These are phyloP conservation scores for Drosophila tanythrix DNA, from an alignment of 2,888 invertebrate species.

Conservation along the genomic window DNA sequence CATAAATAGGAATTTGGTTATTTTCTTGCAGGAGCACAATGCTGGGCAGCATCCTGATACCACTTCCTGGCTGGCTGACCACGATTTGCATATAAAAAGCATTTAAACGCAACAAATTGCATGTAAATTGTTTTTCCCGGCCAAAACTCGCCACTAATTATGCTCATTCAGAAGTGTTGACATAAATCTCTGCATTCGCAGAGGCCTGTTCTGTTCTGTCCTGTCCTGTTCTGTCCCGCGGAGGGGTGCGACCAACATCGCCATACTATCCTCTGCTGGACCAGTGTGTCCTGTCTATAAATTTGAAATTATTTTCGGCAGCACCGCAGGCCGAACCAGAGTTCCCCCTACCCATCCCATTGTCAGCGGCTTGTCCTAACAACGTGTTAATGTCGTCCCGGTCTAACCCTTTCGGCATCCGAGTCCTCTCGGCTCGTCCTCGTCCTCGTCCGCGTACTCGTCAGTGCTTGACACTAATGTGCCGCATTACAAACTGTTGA, in stretches of 20 bases:
- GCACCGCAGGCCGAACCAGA: conserved; percentile 27
- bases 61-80: conserved; percentile 60
- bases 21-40: conserved; percentile 41
- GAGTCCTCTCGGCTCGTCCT: conserved; percentile 36
- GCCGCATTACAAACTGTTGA: conserved; percentile 84
- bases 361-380: conserved; percentile 70
- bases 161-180: conserved; percentile 75
- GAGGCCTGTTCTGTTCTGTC: conserved; percentile 5
- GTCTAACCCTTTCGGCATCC: conserved; percentile 62
- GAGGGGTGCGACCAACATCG: conserved; percentile 40
- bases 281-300: conserved; percentile 74
- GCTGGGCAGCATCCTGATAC: conserved; percentile 33
- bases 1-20: conserved; percentile 62
- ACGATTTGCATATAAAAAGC: conserved; percentile 81
- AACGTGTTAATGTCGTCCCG: conserved; percentile 75
- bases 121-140: conserved; percentile 73
- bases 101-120: conserved; percentile 78
- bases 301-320: conserved; percentile 73
- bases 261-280: conserved; percentile 41
- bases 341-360: conserved; percentile 40
- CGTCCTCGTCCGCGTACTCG: conserved; percentile 38
- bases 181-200: conserved; percentile 75
- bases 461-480: conserved; percentile 82
- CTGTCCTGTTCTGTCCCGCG: conserved; percentile 20
- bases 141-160: conserved; percentile 77